A percentile compares a stretch with the other conserved stretches of the same genome.
These are phyloP conservation scores for Chrysolina haemoptera DNA, from an alignment of 2,888 invertebrate species.

Conservation along the genomic window DNA sequence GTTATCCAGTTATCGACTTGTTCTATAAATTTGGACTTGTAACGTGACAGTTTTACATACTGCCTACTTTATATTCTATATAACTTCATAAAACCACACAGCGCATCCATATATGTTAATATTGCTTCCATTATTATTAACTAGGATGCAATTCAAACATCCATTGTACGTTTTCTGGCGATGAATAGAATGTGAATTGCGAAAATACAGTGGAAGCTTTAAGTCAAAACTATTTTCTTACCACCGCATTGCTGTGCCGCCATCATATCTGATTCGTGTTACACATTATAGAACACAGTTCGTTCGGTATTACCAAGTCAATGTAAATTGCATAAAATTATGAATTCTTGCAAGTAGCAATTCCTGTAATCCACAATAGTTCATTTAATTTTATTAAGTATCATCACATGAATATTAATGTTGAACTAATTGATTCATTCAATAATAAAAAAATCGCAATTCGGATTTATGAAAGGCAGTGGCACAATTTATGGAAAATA, in stretches of 20 bases:
- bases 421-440: too few species aligned
- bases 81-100: constrained; percentile 58
- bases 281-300: constrained; percentile 2
- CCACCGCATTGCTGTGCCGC: constrained; percentile 23
- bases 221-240: constrained; percentile 24
- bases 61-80: constrained; percentile 64
- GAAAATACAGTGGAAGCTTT: constrained; percentile 23
- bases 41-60: constrained; percentile 68
- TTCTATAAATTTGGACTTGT: constrained; percentile 67
- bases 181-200: constrained; percentile 41
- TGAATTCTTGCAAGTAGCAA: too few species aligned
- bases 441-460: too few species aligned
- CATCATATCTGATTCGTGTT: constrained; percentile 36
- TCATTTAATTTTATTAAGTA: too few species aligned
- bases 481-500: too few species aligned
- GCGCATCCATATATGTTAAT: constrained; percentile 50
- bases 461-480: too few species aligned
- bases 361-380: too few species aligned
- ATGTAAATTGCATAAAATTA: too few species aligned
- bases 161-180: constrained; percentile 37
- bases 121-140: constrained; percentile 52
- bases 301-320: too few species aligned
- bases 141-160: constrained; percentile 45
- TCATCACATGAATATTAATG: too few species aligned
- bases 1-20: constrained; percentile 67